Evolutionary conservation across 2,888 invertebrate species (phyloP).

Genomic region (Tenthredo notha): DNA sequence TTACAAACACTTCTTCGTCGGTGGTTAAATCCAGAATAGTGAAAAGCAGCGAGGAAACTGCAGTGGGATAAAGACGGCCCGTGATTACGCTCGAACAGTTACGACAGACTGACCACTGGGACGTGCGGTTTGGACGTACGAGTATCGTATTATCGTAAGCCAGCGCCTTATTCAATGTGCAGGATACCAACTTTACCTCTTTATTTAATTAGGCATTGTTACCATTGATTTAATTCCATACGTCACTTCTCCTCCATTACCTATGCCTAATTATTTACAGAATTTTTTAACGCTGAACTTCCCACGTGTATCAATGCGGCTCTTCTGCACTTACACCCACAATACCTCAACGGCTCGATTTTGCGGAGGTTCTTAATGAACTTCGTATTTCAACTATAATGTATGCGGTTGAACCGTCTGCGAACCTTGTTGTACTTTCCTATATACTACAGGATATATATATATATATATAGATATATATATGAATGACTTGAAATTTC

Average conservation of each 20-base stretch:
- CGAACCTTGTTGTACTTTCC: neutral
- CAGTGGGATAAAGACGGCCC: conserved; percentile 15
- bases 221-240: conserved; percentile 44
- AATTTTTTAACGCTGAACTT: neutral
- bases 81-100: conserved; percentile 27
- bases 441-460: neutral
- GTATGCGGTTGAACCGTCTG: neutral
- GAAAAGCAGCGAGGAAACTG: conserved; percentile 7
- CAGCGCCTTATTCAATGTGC: conserved; percentile 19
- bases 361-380: neutral
- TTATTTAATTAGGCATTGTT: conserved; percentile 47
- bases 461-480: no score
- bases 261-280: conserved; percentile 31
- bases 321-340: neutral
- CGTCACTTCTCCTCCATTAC: conserved; percentile 37
- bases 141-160: conserved; percentile 39
- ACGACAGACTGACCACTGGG: conserved; percentile 37
- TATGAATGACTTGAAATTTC: conserved; percentile 8
- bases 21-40: conserved; percentile 7
- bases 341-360: neutral
- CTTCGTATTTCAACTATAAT: neutral
- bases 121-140: conserved; percentile 37
- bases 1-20: neutral
- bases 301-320: neutral
- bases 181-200: conserved; percentile 31